phyloP scores from a whole-genome alignment of 2,113 vertebrate genomes.

The Saguinus midas region DNA sequence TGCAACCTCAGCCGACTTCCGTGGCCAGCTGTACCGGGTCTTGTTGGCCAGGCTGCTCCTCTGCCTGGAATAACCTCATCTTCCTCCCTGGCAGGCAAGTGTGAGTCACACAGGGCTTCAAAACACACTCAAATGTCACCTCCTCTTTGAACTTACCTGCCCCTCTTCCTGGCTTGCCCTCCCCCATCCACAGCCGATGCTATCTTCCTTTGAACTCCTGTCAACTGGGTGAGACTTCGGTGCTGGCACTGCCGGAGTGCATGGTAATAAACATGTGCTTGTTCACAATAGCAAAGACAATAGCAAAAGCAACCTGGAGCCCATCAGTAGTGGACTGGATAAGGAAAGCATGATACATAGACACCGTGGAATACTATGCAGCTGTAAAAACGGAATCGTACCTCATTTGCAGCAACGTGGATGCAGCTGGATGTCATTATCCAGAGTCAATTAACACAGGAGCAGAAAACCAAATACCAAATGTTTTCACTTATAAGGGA shows the following conservation, averaged over 20 bases:
- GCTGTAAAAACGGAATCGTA: no score
- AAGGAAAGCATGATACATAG: no score
- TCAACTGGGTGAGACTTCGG: not conserved
- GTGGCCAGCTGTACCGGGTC: not conserved
- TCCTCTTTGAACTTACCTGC: slow-evolving; percentile 44
- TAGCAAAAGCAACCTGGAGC: no score
- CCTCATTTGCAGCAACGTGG: no score
- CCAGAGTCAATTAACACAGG: no score
- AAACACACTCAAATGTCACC: slow-evolving; percentile 56
- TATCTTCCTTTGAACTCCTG: not conserved
- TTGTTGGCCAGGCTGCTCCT: not conserved
- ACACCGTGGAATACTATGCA: no score
- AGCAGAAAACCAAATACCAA: no score
- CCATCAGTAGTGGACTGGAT: no score
- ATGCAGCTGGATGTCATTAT: no score
- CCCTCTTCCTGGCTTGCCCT: not conserved
- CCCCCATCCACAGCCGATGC: not conserved
- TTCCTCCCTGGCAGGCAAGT: slow-evolving; percentile 23
- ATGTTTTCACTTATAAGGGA: no score
- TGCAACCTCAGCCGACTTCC: not conserved
- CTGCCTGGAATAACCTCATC: slow-evolving; percentile 34
- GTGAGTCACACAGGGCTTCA: slow-evolving; percentile 58
- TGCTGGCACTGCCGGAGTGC: not conserved
- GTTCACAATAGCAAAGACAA: no score
- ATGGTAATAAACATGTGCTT: not conserved